These are phyloP conservation scores for Chrysomallon squamiferum DNA, from an alignment of 1,140 invertebrate genomes.

Conservation along the genomic window DNA sequence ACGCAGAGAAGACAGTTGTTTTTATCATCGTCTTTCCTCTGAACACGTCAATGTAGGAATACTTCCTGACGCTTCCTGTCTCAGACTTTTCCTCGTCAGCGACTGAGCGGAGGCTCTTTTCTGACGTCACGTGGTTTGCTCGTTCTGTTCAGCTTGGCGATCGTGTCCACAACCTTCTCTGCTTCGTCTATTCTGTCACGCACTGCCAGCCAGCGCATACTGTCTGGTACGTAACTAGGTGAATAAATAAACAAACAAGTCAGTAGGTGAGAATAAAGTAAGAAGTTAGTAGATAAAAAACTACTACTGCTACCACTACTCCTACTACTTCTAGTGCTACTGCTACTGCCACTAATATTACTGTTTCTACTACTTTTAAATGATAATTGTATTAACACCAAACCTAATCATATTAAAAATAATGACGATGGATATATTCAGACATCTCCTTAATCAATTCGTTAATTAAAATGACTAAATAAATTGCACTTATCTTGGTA, in stretches of 20 bases:
- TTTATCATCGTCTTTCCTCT: neutral
- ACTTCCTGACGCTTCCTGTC: neutral
- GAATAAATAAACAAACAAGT: neutral
- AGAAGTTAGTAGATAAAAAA: too few relatives aligned
- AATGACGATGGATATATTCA: too few relatives aligned
- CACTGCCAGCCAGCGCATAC: conserved; percentile 45
- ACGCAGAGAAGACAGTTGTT: neutral
- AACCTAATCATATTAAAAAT: too few relatives aligned
- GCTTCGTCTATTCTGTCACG: conserved; percentile 39
- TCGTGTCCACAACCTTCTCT: conserved; percentile 25
- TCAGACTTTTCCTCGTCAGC: neutral
- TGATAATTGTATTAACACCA: too few relatives aligned
- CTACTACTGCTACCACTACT: too few relatives aligned
- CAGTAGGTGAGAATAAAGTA: too few relatives aligned
- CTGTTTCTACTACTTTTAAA: too few relatives aligned
- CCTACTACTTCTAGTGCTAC: too few relatives aligned
- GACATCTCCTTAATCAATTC: too few relatives aligned
- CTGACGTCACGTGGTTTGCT: conserved; percentile 4
- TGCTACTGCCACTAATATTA: too few relatives aligned
- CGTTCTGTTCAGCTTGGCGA: conserved; percentile 35
- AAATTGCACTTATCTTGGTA: too few relatives aligned
- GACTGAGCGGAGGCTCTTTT: neutral
- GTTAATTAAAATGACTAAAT: too few relatives aligned
- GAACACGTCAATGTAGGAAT: conserved; percentile 2
- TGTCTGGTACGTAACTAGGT: conserved; percentile 45